These are phyloP conservation scores for Rhodeus uyekii DNA, from an alignment of 2,797 vertebrate genomes.

Conservation along the genomic window DNA sequence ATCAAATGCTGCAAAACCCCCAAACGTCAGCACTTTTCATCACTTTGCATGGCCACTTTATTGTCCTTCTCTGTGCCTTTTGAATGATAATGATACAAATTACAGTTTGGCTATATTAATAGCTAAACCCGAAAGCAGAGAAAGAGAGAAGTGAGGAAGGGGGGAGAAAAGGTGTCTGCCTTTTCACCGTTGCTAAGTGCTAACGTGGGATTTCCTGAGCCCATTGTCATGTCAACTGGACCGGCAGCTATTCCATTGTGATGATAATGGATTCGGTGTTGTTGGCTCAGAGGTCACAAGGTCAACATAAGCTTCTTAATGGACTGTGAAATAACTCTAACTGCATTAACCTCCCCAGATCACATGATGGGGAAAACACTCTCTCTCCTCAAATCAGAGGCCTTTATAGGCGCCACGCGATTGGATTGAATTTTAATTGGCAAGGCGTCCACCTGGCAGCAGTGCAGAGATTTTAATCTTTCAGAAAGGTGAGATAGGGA, in stretches of 20 bases:
- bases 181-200: conserved; percentile 78
- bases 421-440: conserved; percentile 99
- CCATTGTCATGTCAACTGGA: conserved; percentile 83
- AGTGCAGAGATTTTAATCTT: conserved; percentile 72
- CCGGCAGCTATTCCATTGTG: conserved; percentile 87
- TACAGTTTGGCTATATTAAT: conserved; percentile 81
- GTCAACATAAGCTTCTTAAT: conserved; percentile 99
- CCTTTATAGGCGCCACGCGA: conserved; percentile 85
- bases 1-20: conserved; percentile 61
- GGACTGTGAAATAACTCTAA: conserved; percentile 99
- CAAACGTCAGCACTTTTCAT: conserved; percentile 64
- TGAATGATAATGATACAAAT: conserved; percentile 90
- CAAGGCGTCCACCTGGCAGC: conserved; percentile 80
- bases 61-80: conserved; percentile 88
- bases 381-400: conserved; percentile 86
- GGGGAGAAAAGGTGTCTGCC: conserved; percentile 37
- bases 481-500: conserved; percentile 49
- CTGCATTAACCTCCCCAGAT: conserved; percentile 99
- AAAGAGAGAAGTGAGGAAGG: conserved; percentile 72
- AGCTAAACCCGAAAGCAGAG: conserved; percentile 81
- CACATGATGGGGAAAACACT: conserved; percentile 86
- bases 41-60: conserved; percentile 65
- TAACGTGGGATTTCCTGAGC: conserved; percentile 88
- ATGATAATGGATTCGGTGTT: conserved; percentile 99
- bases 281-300: conserved; percentile 92